phyloP scores from a whole-genome alignment of 2,797 vertebrate species.

The Acanthornis magna region DNA sequence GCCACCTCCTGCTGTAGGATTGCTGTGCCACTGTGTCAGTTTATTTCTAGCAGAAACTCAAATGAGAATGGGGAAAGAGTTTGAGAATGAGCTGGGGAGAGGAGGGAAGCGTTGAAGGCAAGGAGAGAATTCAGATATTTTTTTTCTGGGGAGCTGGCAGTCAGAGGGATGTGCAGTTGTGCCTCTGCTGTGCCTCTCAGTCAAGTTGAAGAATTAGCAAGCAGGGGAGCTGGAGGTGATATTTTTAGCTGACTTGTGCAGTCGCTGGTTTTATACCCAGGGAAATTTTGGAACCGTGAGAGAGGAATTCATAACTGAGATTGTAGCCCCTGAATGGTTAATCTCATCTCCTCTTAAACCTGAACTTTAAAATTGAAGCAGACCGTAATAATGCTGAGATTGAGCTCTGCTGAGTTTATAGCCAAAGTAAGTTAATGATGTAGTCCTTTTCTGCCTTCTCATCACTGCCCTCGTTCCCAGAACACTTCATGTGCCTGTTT shows the following conservation, averaged over 20 bases:
- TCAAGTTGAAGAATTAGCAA: neutral
- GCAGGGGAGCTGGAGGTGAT: neutral
- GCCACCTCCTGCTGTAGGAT: neutral
- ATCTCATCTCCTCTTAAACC: neutral
- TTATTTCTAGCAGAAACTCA: neutral
- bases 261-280: neutral
- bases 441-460: neutral
- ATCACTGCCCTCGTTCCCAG: neutral
- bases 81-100: neutral
- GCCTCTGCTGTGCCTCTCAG: neutral
- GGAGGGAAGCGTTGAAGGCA: neutral
- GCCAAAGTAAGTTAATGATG: neutral
- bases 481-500: neutral
- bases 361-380: neutral
- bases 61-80: neutral
- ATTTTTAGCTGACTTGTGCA: neutral
- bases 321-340: neutral
- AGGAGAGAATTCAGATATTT: neutral
- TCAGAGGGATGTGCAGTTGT: neutral
- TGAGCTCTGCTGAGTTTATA: slow-evolving; percentile 25
- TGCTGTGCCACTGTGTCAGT: neutral
- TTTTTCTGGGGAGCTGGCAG: neutral
- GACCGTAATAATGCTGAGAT: neutral
- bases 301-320: neutral
- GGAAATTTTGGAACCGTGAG: neutral